Evolutionary conservation across 2,888 invertebrate species (phyloP).

Genomic region (Oxystoma pomonae): DNA sequence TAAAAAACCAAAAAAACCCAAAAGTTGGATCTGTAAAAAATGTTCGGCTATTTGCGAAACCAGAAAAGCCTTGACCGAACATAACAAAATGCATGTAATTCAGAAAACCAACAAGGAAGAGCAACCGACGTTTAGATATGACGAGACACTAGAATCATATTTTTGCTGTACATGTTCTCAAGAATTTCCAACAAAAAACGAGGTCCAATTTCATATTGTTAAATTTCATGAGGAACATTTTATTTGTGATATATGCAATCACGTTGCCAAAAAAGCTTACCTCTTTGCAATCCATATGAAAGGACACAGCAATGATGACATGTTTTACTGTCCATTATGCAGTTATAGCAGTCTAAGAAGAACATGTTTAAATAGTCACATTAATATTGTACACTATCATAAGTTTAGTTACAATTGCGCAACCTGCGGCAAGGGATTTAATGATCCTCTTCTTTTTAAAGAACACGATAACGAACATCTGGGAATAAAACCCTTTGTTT

Average conservation of each 20-base stretch:
- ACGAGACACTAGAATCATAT: slow-evolving; percentile 34
- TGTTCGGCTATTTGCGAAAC: slow-evolving; percentile 33
- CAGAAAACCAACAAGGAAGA: slow-evolving; percentile 23
- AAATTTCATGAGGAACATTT: slow-evolving; percentile 35
- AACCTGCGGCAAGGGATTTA: slow-evolving; percentile 51
- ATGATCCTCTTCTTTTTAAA: slow-evolving; percentile 46
- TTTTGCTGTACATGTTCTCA: slow-evolving; percentile 37
- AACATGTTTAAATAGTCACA: slow-evolving; percentile 49
- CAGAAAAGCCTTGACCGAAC: slow-evolving; percentile 30
- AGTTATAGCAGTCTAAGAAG: slow-evolving; percentile 33
- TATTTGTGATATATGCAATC: slow-evolving; percentile 42
- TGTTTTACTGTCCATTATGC: slow-evolving; percentile 36
- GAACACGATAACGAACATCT: slow-evolving; percentile 48
- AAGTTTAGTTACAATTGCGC: slow-evolving; percentile 49
- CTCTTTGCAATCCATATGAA: slow-evolving; percentile 39
- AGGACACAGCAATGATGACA: slow-evolving; percentile 33
- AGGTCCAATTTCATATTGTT: slow-evolving; percentile 34
- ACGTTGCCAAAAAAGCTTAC: slow-evolving; percentile 38
- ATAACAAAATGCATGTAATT: slow-evolving; percentile 32
- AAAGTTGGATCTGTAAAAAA: slow-evolving; percentile 35
- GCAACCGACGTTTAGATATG: slow-evolving; percentile 34
- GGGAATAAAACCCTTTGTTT: slow-evolving; percentile 45
- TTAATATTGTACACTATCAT: slow-evolving; percentile 53
- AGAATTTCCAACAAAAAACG: slow-evolving; percentile 35
- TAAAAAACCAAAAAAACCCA: slow-evolving; percentile 23